Base-by-base conservation (phyloP, 2,888 invertebrate species). In the Andrena chrysosceles region DNA sequence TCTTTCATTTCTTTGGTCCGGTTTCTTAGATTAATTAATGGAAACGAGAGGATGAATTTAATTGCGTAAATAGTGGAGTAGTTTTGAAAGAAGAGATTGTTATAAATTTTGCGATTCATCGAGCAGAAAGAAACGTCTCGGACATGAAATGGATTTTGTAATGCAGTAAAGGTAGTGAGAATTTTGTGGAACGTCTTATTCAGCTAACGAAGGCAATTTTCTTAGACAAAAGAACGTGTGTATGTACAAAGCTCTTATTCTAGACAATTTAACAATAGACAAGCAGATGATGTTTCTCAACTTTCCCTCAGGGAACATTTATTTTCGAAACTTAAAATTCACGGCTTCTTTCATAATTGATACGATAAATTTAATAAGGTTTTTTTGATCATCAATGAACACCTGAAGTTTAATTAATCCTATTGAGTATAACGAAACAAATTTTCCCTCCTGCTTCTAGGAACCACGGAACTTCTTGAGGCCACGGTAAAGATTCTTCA, bases 401-500 rank as follows among this genome's bases (percentile, higher is more conserved):
- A 2, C 35, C 26, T 3, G 4, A 29, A 7, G 13, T 48, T 60
- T 48, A 31, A 70, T 29, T 67, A 69, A 16, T 60, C 16, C 31
- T n/a, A 70, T 8, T 2, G 16, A 67, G 13, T 31, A 16, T 20
- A 4, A 10, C 48, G 64, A 31, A 49, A 8, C 52, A 33, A 7
- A n/a, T 8, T 26, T 8, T 3, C 13, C n/a, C 59, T 13, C 35
- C 52, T 60, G 35, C 54, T 62, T 42, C 31, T 23, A 49, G 63
- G 68, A 81, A 81, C 78, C 81, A 68, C 72, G 35, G 49, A 35
- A 63, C 49, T 35, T 33, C 48, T 42, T 54, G 33, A 48, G 60
- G 29, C 4, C 29, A 31, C 42, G 31, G 31, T 16, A 20, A 16
- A 72, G 78, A 78, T 67, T 78, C 77, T 62, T 71, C 71, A 33